A percentile compares a stretch with the other conserved stretches of the same genome.
These are phyloP conservation scores for Hypsibius dujardini DNA, from an alignment of 1,140 invertebrate species.

Conservation along the genomic window DNA sequence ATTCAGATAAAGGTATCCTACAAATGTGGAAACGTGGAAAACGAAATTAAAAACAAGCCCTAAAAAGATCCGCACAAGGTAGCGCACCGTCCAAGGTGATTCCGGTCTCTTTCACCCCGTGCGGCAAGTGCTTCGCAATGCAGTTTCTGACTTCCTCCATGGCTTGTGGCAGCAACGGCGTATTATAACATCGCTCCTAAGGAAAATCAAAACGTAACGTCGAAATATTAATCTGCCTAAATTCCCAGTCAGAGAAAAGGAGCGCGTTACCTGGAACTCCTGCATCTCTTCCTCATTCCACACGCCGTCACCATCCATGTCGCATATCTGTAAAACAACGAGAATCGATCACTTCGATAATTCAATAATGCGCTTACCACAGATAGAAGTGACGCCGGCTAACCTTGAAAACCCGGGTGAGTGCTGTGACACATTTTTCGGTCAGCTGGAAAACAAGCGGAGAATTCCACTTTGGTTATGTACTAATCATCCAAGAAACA, in stretches of 20 bases:
- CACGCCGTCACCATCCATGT: conserved; percentile 86
- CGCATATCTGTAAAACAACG: conserved; percentile 52
- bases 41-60: conserved; percentile 2
- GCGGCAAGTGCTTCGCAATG: conserved; percentile 69
- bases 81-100: conserved; percentile 61
- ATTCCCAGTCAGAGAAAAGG: not conserved
- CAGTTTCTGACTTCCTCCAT: conserved; percentile 91
- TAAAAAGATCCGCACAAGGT: not conserved
- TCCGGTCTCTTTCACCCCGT: conserved; percentile 71
- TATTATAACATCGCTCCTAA: conserved; percentile 74
- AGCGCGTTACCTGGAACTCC: conserved; percentile 55
- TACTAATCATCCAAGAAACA: conserved; percentile 16
- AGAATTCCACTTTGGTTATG: not conserved
- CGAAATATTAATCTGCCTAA: not conserved
- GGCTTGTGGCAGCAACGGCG: conserved; percentile 78
- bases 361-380: not conserved
- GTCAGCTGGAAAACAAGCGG: conserved; percentile 53
- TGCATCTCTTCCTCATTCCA: conserved; percentile 91
- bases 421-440: conserved; percentile 71
- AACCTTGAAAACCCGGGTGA: conserved; percentile 89
- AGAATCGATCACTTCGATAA: conserved; percentile 17
- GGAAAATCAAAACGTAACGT: conserved; percentile 23
- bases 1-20: conserved; percentile 86
- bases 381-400: conserved; percentile 20
- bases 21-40: conserved; percentile 25